Percentiles rank a stretch among this genome's conserved stretches.
These are phyloP conservation scores for Meandrina meandrites DNA, from an alignment of 92 coral and sea anemone genomes.

Conservation along the genomic window DNA sequence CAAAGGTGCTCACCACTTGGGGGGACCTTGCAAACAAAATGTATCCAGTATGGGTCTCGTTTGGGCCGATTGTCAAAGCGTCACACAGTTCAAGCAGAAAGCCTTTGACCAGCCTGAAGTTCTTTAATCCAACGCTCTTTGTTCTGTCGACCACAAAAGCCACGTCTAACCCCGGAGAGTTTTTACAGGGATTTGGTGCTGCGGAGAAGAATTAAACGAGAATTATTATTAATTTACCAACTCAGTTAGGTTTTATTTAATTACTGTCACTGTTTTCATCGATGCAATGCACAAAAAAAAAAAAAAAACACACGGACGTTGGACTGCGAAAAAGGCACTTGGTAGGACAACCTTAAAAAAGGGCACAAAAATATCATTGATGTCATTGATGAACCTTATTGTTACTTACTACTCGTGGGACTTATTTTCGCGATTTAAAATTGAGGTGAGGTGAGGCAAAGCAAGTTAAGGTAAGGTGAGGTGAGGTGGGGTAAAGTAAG, in stretches of 20 bases:
- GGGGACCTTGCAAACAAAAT: neutral
- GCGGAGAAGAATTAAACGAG: neutral
- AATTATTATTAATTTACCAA: no score
- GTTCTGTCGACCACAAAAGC: conserved; percentile 27
- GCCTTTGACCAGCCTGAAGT: conserved; percentile 9
- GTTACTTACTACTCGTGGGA: no score
- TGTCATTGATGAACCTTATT: no score
- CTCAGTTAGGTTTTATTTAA: no score
- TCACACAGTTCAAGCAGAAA: neutral
- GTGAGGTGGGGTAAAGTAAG: neutral
- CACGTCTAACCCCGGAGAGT: conserved; percentile 12
- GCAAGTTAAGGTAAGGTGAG: no score
- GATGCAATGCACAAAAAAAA: no score
- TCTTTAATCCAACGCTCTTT: neutral
- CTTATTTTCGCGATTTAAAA: no score
- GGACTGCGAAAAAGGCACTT: no score
- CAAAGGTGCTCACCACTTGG: neutral
- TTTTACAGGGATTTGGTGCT: conserved; percentile 12
- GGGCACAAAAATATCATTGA: no score
- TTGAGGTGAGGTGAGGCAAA: neutral
- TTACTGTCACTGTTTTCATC: no score
- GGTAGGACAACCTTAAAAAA: no score
- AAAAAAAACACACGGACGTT: no score
- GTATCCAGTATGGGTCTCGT: conserved; percentile 1
- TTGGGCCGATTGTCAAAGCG: conserved; percentile 13